A percentile compares a stretch with the other conserved stretches of the same genome.
Conservation (phyloP, 2,797 vertebrate species). For the Gastrophryne carolinensis region DNA sequence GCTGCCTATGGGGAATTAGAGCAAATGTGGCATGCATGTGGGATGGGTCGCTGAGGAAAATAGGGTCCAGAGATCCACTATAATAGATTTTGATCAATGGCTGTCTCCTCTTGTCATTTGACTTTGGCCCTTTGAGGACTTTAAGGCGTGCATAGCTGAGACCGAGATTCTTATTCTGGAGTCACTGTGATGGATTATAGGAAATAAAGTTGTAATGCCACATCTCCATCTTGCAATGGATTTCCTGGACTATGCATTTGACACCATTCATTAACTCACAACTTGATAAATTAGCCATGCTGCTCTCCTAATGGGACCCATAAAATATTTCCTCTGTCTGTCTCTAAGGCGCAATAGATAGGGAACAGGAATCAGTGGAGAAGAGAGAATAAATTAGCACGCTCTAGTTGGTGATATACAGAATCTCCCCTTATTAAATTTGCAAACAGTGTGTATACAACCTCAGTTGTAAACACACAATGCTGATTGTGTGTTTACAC, state of each 20-base stretch:
- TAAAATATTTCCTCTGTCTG: constrained; percentile 69
- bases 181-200: constrained; percentile 56
- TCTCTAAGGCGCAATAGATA: constrained; percentile 20
- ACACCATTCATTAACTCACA: constrained; percentile 59
- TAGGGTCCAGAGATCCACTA: too few species aligned
- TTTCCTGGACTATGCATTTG: constrained; percentile 58
- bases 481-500: too few species aligned
- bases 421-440: constrained; percentile 26
- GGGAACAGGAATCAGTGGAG: constrained; percentile 23
- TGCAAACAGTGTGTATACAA: constrained; percentile 12
- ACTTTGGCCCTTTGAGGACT: too few species aligned
- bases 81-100: too few species aligned
- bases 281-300: constrained; percentile 73
- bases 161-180: constrained; percentile 1
- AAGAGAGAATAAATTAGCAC: constrained; percentile 16
- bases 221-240: constrained; percentile 53
- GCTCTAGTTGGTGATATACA: constrained; percentile 35
- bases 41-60: too few species aligned
- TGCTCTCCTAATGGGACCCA: constrained; percentile 71
- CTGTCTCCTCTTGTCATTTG: too few species aligned
- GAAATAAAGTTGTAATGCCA: constrained; percentile 50
- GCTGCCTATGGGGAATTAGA: too few species aligned
- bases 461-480: not conserved
- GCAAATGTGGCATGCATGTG: too few species aligned
- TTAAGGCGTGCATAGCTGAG: constrained; percentile 46